Evolutionary conservation across 2,113 vertebrate genomes (phyloP), one percentile per base, ranked within the genome.

Genomic region (Proterorhinus semilunaris): DNA sequence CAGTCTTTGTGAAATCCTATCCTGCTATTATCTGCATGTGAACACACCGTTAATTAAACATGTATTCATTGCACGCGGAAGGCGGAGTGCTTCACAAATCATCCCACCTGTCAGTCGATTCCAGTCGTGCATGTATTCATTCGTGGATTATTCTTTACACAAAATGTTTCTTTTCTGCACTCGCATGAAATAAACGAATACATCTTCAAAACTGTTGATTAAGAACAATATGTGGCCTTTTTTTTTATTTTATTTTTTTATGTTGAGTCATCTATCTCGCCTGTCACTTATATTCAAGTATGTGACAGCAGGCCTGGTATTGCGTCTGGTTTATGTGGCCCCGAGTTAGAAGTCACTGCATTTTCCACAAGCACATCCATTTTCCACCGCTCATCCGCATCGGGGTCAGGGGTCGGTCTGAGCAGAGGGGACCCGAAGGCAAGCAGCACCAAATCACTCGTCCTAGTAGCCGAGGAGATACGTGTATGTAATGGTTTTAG

Each of bases 1-100:
- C 58, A 45, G 42, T 45, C 58, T 44, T 42, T 61, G 58, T 61
- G 58, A 61, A 61, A 47, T 46, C 44, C 13, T 1, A 48, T 46
- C 45, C 62, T 2, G 9, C n/a, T 17, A 55, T 55, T 55, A 55
- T 6, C 17, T 55, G 16, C 58, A 61, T 63, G 62, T 21, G 62
- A 63, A 63, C 62, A 63, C 62, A 47, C 62, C 62, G 27, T 63
- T 63, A 63, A 63, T 63, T 63, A 63, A 63, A 17, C 45, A 21
- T 63, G 45, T n/a, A 61, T 61, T 61, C n/a, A 61, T 61, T 17
- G n/a, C 46, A 27, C 46, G 48, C 47, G 21, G 48, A 63, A 47
- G 8, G 16, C 59, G 10, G 62, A 47, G n/a, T 12, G 62, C 45
- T 12, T 21, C 62, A 21, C 62, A 63, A 48, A 63, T 63, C 8